A percentile compares a stretch with the other conserved stretches of the same genome.
Conservation (phyloP, 2,888 invertebrate genomes). For the Strigamia transsilvanica region DNA sequence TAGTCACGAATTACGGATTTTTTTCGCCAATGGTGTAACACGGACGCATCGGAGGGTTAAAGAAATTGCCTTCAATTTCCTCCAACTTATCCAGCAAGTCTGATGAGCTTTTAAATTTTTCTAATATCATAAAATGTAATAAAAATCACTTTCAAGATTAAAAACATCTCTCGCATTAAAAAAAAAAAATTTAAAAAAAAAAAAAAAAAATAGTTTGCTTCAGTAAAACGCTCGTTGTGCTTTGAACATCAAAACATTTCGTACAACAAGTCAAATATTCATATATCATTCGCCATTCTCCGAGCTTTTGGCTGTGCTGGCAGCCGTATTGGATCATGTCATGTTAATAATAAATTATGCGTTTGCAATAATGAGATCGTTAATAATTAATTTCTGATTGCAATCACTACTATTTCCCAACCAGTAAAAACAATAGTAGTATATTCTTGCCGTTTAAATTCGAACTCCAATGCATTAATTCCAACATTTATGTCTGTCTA, state of each 20-base stretch:
- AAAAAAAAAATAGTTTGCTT: no score
- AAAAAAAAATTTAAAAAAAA: no score
- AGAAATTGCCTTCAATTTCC: neutral
- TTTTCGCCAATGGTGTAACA: no score
- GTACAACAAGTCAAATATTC: neutral
- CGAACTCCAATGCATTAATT: no score
- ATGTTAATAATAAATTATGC: slow-evolving; percentile 1
- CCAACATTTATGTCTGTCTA: no score
- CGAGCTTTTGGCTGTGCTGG: neutral
- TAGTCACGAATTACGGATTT: no score
- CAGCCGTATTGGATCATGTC: neutral
- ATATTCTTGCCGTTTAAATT: no score
- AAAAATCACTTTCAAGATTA: neutral
- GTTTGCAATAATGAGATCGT: slow-evolving; percentile 1
- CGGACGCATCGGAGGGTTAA: neutral
- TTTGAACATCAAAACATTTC: no score
- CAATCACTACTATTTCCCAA: neutral
- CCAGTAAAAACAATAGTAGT: no score
- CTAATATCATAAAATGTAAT: neutral
- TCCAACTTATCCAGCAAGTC: neutral
- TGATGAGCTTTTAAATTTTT: neutral
- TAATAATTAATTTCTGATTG: neutral
- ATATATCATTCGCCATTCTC: neutral
- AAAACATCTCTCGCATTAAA: neutral
- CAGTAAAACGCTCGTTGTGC: no score